Evolutionary conservation across 2,797 vertebrate species (phyloP).

Genomic region (Eremophila alpestris): DNA sequence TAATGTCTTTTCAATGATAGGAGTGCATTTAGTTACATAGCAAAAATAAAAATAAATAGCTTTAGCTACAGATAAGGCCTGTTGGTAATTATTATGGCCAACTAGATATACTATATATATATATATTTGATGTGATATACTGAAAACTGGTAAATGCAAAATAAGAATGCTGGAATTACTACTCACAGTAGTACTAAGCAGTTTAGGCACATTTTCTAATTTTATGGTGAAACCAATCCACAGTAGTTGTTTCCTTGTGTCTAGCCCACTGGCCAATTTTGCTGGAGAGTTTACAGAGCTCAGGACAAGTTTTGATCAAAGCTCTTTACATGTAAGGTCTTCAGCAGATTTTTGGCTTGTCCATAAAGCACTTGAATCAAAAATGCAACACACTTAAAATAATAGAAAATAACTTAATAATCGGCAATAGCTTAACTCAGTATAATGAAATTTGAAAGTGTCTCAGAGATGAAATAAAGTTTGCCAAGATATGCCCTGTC

Average conservation of each 20-base stretch:
- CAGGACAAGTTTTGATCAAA: conserved; percentile 37
- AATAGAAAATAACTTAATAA: conserved; percentile 73
- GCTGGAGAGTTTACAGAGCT: not conserved
- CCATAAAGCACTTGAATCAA: conserved; percentile 5
- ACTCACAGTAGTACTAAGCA: not conserved
- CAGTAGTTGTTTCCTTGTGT: not conserved
- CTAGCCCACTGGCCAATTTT: not conserved
- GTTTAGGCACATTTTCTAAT: conserved; percentile 4
- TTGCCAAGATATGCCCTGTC: conserved; percentile 71
- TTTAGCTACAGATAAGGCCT: not conserved
- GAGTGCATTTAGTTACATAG: not conserved
- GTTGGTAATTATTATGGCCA: not conserved
- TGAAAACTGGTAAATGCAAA: conserved; percentile 12
- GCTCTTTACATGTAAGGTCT: not conserved
- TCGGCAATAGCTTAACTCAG: conserved; percentile 55
- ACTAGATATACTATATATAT: not conserved
- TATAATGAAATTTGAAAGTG: conserved; percentile 62
- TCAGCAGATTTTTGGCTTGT: conserved; percentile 52
- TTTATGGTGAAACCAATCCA: not conserved
- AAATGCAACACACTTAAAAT: conserved; percentile 70
- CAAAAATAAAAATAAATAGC: not conserved
- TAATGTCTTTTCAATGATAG: not conserved
- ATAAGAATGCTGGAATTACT: not conserved
- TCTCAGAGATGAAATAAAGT: conserved; percentile 75
- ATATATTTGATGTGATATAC: not conserved